These are phyloP conservation scores for Drosophila repletoides DNA, from an alignment of 1,140 invertebrate species.

Conservation along the genomic window DNA sequence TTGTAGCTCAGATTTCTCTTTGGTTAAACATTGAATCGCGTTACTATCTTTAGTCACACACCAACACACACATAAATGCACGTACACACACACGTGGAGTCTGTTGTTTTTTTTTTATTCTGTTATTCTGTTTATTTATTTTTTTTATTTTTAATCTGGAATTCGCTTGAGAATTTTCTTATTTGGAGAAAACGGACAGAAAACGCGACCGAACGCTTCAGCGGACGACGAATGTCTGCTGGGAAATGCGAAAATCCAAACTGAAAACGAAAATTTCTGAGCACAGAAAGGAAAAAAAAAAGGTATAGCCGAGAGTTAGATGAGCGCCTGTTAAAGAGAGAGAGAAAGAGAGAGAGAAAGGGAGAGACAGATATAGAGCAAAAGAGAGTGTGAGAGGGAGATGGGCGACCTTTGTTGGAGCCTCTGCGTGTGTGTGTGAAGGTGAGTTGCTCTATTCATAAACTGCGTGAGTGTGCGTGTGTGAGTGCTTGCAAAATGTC, in stretches of 20 bases:
- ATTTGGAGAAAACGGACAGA: neutral
- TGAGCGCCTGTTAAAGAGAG: no score
- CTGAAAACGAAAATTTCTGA: slow-evolving; percentile 65
- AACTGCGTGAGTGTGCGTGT: slow-evolving; percentile 7
- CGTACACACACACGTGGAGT: slow-evolving; percentile 20
- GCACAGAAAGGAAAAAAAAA: slow-evolving; percentile 47
- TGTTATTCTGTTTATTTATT: neutral
- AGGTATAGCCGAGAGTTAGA: slow-evolving; percentile 12
- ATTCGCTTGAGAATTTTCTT: neutral
- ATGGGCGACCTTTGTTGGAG: slow-evolving; percentile 44
- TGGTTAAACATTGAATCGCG: no score
- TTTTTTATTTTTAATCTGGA: no score
- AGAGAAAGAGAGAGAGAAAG: slow-evolving; percentile 7
- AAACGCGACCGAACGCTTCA: slow-evolving; percentile 64
- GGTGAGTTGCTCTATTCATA: slow-evolving; percentile 58
- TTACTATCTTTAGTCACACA: slow-evolving; percentile 49
- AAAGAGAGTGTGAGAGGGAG: slow-evolving; percentile 24
- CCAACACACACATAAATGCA: neutral
- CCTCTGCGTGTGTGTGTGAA: slow-evolving; percentile 42
- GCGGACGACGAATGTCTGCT: slow-evolving; percentile 69
- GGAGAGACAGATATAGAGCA: neutral
- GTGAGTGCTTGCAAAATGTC: slow-evolving; percentile 64
- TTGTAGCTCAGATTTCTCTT: no score
- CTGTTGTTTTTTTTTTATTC: slow-evolving; percentile 18
- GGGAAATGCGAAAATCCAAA: slow-evolving; percentile 56